Base-by-base conservation (phyloP, 2,113 vertebrate species). In the Podiceps cristatus region DNA sequence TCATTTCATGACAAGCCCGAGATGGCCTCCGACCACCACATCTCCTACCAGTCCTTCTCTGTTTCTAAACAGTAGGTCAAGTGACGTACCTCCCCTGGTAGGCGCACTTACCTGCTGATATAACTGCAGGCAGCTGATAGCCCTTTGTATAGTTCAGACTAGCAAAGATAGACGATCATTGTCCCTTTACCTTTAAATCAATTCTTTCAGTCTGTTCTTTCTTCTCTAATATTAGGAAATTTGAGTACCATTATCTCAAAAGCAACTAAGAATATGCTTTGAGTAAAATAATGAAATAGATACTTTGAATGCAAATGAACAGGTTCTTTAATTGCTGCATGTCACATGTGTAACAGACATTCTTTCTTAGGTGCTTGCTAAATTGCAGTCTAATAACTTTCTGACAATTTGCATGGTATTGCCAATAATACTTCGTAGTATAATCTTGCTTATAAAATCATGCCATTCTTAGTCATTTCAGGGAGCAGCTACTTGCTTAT, bases 401-500 rank as follows among this genome's bases (percentile, higher is more conserved):
- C n/a, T 86, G 77, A 16, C 2, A 60, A 74, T 93, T 96, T 94
- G 45, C 40, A 77, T 63, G 72, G 45, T 90, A 88, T 66, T 88
- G 59, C 23, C 67, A 79, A 53, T 67, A 94, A 68, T 56, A 59
- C 13, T 86, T 69, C 13, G 2, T 58, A 64, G 22, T 60, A 68
- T 93, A 53, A 90, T 91, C 80, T 93, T 93, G 4, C 53, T 89
- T 91, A 31, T 59, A 90, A 86, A 96, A 91, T 50, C 28, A 47
- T 86, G 42, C 58, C 50, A 83, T 27, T 90, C 42, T 60, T 72
- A 68, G 25, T 56, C 6, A 94, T 66, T 86, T 89, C 69, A 66
- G 64, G 78, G 52, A 88, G 33, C 11, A 91, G 23, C 17, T 73
- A 24, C 31, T 60, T 88, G 11, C 55, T 78, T 86, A 44, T 66